phyloP scores from a whole-genome alignment of 1,140 invertebrate genomes.

The Drosophila subpulchrella region DNA sequence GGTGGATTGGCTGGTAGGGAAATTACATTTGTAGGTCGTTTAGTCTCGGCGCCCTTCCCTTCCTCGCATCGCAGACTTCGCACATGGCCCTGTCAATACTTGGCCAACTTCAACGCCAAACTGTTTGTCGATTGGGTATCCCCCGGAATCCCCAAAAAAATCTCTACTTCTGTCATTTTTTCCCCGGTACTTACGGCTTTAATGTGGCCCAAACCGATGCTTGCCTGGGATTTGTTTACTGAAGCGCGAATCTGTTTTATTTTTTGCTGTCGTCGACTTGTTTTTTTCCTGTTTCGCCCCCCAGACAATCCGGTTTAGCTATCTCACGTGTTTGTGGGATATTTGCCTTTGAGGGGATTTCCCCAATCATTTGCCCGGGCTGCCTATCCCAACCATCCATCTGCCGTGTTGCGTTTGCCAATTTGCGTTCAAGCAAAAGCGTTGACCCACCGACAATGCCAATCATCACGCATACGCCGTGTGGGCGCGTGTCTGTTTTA shows the following conservation, averaged over 20 bases:
- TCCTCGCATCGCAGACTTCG: neutral
- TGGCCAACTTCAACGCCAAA: constrained; percentile 37
- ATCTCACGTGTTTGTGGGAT: constrained; percentile 37
- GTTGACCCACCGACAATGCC: constrained; percentile 40
- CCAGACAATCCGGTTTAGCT: constrained; percentile 25
- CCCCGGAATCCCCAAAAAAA: neutral
- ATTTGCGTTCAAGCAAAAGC: constrained; percentile 33
- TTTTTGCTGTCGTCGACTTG: constrained; percentile 4
- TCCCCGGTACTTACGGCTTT: constrained; percentile 41
- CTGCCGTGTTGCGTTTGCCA: constrained; percentile 51
- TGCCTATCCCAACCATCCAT: constrained; percentile 38
- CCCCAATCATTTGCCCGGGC: constrained; percentile 25
- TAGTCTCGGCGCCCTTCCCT: constrained; percentile 9
- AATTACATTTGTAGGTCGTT: constrained; percentile 56
- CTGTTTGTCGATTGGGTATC: constrained; percentile 31
- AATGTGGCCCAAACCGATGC: constrained; percentile 35
- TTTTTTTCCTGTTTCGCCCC: constrained; percentile 26
- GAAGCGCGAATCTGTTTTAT: constrained; percentile 61
- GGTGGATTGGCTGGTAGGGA: constrained; percentile 36
- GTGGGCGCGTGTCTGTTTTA: constrained; percentile 14
- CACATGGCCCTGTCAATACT: constrained; percentile 53
- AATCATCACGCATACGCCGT: constrained; percentile 73
- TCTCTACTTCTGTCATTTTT: constrained; percentile 41
- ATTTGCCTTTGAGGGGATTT: constrained; percentile 53
- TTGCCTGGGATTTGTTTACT: constrained; percentile 68